Evolutionary conservation across 2,888 invertebrate species (phyloP), one percentile per base, ranked within the genome.

Genomic region (Darwinula stevensoni): DNA sequence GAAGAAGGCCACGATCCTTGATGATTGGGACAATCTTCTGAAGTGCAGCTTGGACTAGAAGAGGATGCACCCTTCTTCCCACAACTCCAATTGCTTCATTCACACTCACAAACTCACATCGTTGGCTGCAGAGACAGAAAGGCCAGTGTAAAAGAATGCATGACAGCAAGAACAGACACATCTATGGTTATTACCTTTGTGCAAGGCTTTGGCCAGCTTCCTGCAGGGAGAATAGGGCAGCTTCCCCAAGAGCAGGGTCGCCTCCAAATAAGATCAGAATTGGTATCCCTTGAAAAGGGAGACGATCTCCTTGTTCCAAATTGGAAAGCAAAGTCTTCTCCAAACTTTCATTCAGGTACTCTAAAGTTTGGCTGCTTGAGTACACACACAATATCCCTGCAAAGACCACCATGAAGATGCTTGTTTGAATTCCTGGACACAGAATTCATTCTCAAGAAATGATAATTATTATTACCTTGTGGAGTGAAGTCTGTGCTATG

Each of bases 201-300:
- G 84, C 76, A 32, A 86, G 61, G 52, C 69, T 71, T 53, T 78
- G 73, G 3, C 84, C 86, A 48, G 82, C 80, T 44, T 78, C 75
- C 37, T 76, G 65, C 34, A 88, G 58, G 45, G 71, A 65, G 38
- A 71, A 61, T n/a, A 74, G 58, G 48, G 80, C 82, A 43, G 73
- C 70, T 49, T 82, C 78, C 40, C 72, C 71, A 48, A 76, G 65
- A 36, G 59, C 59, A 11, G 72, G 61, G 51, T 82, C 78, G 47
- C 76, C 75, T 16, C 80, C 69, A 49, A 84, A 78, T 54, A 88
- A 67, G 43, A 88, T 64, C 30, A 84, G 80, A 45, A 84, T 67
- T 2, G 86, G 86, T 40, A 84, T 53, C 37, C 71, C 52, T 54
- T 80, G 76, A 50, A 82, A 75, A 9, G 73, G 72, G 37, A 70